These are phyloP conservation scores for Nephrocerus scutellatus DNA, from an alignment of 2,888 invertebrate genomes.

Conservation along the genomic window DNA sequence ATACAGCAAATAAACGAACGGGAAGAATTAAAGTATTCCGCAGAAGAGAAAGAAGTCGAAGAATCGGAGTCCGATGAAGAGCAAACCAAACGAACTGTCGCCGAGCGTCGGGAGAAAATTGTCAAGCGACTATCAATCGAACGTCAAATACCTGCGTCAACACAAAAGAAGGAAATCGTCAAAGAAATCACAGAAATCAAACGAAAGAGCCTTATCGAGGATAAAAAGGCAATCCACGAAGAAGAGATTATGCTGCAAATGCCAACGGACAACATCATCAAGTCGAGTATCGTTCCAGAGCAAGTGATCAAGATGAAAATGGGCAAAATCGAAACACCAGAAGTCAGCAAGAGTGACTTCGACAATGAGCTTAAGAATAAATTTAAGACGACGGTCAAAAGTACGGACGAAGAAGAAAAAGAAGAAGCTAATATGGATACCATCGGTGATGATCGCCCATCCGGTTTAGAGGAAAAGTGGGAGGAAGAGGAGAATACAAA, in stretches of 20 bases:
- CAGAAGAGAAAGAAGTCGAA: slow-evolving; percentile 68
- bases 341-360: slow-evolving; percentile 44
- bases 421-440: slow-evolving; percentile 17
- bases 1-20: slow-evolving; percentile 49
- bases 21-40: slow-evolving; percentile 70
- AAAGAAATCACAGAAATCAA: slow-evolving; percentile 66
- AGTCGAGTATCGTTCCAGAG: slow-evolving; percentile 42
- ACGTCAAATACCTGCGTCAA: slow-evolving; percentile 62
- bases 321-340: slow-evolving; percentile 42
- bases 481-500: slow-evolving; percentile 26
- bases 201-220: slow-evolving; percentile 54
- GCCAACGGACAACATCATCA: slow-evolving; percentile 46
- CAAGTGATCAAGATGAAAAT: slow-evolving; percentile 47
- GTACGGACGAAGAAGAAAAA: slow-evolving; percentile 34
- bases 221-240: slow-evolving; percentile 47
- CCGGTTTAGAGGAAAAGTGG: background rate
- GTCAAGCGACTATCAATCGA: slow-evolving; percentile 65
- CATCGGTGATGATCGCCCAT: slow-evolving; percentile 4
- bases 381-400: slow-evolving; percentile 41
- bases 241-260: slow-evolving; percentile 48
- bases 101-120: slow-evolving; percentile 69
- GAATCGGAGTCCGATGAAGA: slow-evolving; percentile 60
- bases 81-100: slow-evolving; percentile 61
- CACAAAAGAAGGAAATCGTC: slow-evolving; percentile 65
- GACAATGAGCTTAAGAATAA: slow-evolving; percentile 46